Evolutionary conservation across 1,140 invertebrate genomes (phyloP), one percentile per base, ranked within the genome.

Genomic region (Paraescarpia echinospica): DNA sequence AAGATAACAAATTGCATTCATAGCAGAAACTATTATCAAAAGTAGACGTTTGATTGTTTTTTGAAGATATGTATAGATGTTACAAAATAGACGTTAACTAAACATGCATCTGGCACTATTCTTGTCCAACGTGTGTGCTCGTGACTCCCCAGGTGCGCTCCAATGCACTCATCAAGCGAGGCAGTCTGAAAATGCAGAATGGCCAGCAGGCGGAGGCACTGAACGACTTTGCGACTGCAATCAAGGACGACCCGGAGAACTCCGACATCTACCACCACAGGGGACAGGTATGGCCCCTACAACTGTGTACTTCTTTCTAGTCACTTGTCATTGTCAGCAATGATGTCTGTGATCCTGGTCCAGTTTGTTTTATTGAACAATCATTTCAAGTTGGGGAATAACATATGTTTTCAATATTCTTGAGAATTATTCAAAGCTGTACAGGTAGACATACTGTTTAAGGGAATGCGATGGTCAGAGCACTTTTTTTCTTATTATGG

Each of bases 131-230:
- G 4, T 0, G 4, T 77, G 0, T 77, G 8, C 27, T 77, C 59
- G 12, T 91, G 34, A 18, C 0, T 41, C 33, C 94, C 33, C 93
- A 96, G 95, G 92, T 96, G 31, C 94, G 94, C 92, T 94, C 94
- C 0, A 99, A 99, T 97, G 98, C 98, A 18, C 96, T 99, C n/a
- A 98, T 99, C 88, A 99, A 99, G 96, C 96, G 98, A 93, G 98
- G 98, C 4, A 98, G 97, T 14, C 96, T 99, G 91, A 97, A 97
- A 94, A 97, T 99, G 94, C 98, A 99, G 95, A 95, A 97, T 91
- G 94, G 94, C 31, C 97, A 98, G 93, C 96, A 98, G 93, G 97
- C 97, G 22, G 97, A 97, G 93, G 98, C 98, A 94, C 96, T 98
- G 91, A 96, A 97, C 92, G 95, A 94, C 92, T 99, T 99, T 96